Base-by-base conservation (phyloP, 2,888 invertebrate species). In the Drosophila phalerata region DNA sequence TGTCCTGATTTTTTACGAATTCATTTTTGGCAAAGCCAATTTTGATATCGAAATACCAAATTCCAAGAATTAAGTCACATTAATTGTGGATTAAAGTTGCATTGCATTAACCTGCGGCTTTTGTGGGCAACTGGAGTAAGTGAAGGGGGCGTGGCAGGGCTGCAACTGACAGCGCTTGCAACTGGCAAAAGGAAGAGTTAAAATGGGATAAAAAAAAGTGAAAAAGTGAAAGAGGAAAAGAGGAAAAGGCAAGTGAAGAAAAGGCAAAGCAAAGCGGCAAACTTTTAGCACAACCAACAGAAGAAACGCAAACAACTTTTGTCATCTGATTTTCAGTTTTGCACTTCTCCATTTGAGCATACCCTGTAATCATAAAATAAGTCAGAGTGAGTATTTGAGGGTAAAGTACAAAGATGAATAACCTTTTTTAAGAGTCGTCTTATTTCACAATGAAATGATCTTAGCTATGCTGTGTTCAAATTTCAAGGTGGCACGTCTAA, bases 291-390 rank as follows among this genome's bases (percentile, higher is more conserved):
- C 80, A 79, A 37, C 71, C 68, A 65, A 32, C 11, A 17, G 56
- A 43, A 79, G 79, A 79, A 79, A 71, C 43, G 76, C 74, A 69
- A 74, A 73, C 86, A 88, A 84, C 83, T 84, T 84, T 84, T 84
- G 83, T 88, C 83, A 88, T 80, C 84, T 75, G 75, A 69, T 74
- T 84, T 66, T 62, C 73, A 68, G 77, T 63, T 72, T 73, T 65
- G 69, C 75, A 84, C 77, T 69, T 69, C 69, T 73, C 52, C 67
- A 47, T 69, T 64, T 60, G 32, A 37, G 9, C 4, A 61, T 73
- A 53, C 56, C 63, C 74, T 63, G 22, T 53, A 42, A 17, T 8
- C 22, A 22, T 3, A 5, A n/a, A 3, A 3, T 15, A 1, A n/a
- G 6, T 11, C 19, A 22, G 19, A 10, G 15, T 0, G 47, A n/a